Conservation (phyloP, 2,888 invertebrate species). For the Tortricodes alternella region DNA sequence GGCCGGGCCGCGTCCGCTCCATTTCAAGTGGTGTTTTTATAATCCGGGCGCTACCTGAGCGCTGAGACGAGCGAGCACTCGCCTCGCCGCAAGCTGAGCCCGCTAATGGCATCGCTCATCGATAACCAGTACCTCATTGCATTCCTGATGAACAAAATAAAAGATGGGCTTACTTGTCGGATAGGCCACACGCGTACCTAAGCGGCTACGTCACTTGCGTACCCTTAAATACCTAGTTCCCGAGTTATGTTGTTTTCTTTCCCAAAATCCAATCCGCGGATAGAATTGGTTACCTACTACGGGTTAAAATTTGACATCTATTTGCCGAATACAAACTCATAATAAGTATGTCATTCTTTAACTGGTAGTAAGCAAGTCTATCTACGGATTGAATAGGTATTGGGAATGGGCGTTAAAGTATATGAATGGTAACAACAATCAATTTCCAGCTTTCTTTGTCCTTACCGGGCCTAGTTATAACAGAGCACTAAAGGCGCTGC, state of each 20-base stretch:
- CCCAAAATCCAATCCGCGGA: too few species aligned
- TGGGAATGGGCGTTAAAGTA: background rate
- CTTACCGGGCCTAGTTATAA: background rate
- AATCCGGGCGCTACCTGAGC: conserved; percentile 74
- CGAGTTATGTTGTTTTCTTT: too few species aligned
- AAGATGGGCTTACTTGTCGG: background rate
- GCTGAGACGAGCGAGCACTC: conserved; percentile 47
- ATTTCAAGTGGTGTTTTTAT: conserved; percentile 77
- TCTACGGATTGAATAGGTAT: too few species aligned
- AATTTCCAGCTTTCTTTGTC: background rate
- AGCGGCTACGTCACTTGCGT: background rate
- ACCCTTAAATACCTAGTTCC: too few species aligned
- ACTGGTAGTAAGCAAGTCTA: too few species aligned
- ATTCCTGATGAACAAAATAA: conserved; percentile 28
- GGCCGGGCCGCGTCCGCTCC: conserved; percentile 67
- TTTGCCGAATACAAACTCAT: too few species aligned
- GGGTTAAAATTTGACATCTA: too few species aligned
- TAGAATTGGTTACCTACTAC: too few species aligned
- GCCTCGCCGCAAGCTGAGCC: conserved; percentile 51
- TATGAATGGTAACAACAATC: background rate
- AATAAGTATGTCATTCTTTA: too few species aligned
- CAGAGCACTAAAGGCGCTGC: too few species aligned
- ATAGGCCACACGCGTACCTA: background rate
- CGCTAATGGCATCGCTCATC: conserved; percentile 56
- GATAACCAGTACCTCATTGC: conserved; percentile 34